phyloP scores from a whole-genome alignment of 2,888 invertebrate species.

The Hartigia nigra region DNA sequence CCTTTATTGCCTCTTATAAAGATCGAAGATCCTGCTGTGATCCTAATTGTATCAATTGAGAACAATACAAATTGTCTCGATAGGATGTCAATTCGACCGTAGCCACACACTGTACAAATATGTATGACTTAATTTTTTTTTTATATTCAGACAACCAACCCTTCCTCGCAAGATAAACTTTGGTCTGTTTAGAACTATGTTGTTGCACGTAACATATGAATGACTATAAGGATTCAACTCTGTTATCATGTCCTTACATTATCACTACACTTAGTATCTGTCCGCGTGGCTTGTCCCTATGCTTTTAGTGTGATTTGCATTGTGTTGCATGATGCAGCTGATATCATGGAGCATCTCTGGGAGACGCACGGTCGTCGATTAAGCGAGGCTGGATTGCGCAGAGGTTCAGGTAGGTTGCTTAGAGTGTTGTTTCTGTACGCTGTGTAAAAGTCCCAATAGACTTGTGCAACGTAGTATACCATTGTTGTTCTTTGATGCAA shows the following conservation, averaged over 20 bases:
- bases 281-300: conserved; percentile 31
- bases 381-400: conserved; percentile 80
- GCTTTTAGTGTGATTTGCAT: conserved; percentile 41
- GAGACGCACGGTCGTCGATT: conserved; percentile 79
- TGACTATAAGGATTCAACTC: background rate
- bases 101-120: background rate
- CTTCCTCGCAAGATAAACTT: conserved; percentile 15
- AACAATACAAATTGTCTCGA: background rate
- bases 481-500: background rate
- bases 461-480: background rate
- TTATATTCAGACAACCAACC: conserved; percentile 7
- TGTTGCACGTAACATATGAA: conserved; percentile 64
- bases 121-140: conserved; percentile 7
- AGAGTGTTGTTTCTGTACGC: background rate
- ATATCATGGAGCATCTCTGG: conserved; percentile 80
- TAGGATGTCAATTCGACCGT: background rate
- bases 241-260: conserved; percentile 8
- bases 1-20: background rate
- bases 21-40: background rate
- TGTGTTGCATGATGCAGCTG: conserved; percentile 59
- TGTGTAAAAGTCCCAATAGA: background rate
- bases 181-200: conserved; percentile 42
- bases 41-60: background rate
- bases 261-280: conserved; percentile 18
- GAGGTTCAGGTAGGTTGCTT: conserved; percentile 77